phyloP scores from a whole-genome alignment of 92 coral and sea anemone genomes.

The Epizoanthus illoricatus region DNA sequence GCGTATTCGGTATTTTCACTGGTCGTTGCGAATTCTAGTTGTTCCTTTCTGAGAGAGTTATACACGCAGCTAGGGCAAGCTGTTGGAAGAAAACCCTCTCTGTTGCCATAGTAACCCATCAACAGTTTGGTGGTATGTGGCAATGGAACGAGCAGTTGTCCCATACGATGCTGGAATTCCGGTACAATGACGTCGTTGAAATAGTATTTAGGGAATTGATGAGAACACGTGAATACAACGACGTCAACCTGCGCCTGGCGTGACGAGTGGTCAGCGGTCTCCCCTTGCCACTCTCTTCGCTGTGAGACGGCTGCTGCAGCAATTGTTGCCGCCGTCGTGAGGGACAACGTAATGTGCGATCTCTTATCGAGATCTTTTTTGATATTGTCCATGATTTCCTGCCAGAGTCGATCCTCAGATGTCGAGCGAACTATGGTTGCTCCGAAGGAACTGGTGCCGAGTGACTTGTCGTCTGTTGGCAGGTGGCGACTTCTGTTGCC shows the following conservation, averaged over 20 bases:
- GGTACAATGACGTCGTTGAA: conserved; percentile 81
- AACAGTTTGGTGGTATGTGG: conserved; percentile 72
- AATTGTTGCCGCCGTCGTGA: conserved; percentile 86
- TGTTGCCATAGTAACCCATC: conserved; percentile 58
- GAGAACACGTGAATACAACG: conserved; percentile 87
- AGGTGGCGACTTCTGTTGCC: neutral
- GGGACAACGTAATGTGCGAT: conserved; percentile 67
- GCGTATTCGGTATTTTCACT: conserved; percentile 28
- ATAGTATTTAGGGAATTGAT: conserved; percentile 83
- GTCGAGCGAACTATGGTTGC: conserved; percentile 40
- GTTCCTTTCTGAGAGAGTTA: conserved; percentile 84
- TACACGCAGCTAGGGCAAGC: conserved; percentile 97
- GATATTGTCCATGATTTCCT: conserved; percentile 87
- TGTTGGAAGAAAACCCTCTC: conserved; percentile 62
- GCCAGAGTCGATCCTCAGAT: conserved; percentile 68
- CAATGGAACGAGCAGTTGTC: conserved; percentile 70
- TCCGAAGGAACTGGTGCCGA: conserved; percentile 33
- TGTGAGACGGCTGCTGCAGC: conserved; percentile 92
- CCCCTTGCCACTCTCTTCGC: conserved; percentile 62
- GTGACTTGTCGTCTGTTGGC: conserved; percentile 16
- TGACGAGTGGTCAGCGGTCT: conserved; percentile 34
- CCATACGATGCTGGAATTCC: conserved; percentile 93
- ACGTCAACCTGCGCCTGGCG: conserved; percentile 62
- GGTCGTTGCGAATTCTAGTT: conserved; percentile 46
- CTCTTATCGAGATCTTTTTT: conserved; percentile 81